These are phyloP conservation scores for Calycopis cecrops DNA, from an alignment of 1,140 invertebrate species.

Conservation along the genomic window DNA sequence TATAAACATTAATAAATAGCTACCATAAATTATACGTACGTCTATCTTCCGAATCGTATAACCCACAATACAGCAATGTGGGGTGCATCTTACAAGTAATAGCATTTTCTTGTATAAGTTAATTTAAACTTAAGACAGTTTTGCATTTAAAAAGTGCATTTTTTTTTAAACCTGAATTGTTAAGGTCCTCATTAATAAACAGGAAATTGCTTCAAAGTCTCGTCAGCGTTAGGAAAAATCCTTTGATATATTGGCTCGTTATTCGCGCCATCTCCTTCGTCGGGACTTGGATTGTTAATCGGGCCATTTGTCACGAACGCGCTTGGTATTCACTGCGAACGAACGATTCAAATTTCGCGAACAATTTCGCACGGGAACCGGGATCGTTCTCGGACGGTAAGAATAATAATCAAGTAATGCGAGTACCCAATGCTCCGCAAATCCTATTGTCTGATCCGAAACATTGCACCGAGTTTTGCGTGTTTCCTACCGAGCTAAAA, in stretches of 20 bases:
- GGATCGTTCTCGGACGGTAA: conserved; percentile 28
- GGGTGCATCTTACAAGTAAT: no score
- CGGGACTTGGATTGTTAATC: conserved; percentile 64
- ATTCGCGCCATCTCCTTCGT: conserved; percentile 62
- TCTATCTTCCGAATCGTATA: no score
- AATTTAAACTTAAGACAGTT: no score
- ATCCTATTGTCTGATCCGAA: no score
- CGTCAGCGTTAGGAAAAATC: conserved; percentile 62
- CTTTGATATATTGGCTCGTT: conserved; percentile 71
- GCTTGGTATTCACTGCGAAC: conserved; percentile 55
- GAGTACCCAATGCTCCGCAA: no score
- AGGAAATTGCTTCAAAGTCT: conserved; percentile 42
- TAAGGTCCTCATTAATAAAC: conserved; percentile 29
- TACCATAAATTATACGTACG: no score
- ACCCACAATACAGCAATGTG: no score
- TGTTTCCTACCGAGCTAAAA: no score
- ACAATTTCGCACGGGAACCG: conserved; percentile 50
- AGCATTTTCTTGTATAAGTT: background rate
- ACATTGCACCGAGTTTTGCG: no score
- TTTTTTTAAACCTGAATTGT: background rate
- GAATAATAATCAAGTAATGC: conserved; percentile 24
- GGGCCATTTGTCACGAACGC: conserved; percentile 67
- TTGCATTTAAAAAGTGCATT: no score
- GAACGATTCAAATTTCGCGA: conserved; percentile 59
- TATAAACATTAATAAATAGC: no score